Base-by-base conservation (phyloP, 2,113 vertebrate species). In the Phoxinus phoxinus region DNA sequence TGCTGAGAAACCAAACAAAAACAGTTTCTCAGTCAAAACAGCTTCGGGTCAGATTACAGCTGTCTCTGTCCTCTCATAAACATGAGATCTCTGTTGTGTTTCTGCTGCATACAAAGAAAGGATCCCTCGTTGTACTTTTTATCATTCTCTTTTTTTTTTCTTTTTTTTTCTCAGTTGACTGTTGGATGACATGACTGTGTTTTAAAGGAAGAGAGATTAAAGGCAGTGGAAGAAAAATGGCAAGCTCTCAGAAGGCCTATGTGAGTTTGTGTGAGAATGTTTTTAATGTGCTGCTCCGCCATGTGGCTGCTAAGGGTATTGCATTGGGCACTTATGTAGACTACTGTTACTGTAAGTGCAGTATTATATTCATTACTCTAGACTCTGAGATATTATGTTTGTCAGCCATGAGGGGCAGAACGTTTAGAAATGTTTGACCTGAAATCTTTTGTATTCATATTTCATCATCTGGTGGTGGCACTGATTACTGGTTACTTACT, bases 1-100 rank as follows among this genome's bases (percentile, higher is more conserved):
- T 4, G 6, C 51, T 53, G 48, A 25, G 78, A 85, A 85, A 71
- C 21, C 56, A 48, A 82, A 82, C 59, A 84, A 65, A 84, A 87
- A 56, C 76, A 59, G 19, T 19, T 23, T 65, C 37, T 56, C 56
- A 75, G 44, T 32, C 71, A 75, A 81, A 75, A 81, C 79, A 48
- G 35, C 23, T 75, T 25, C 3, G 21, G 48, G 10, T 61, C 46
- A 30, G 48, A 56, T 80, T 78, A 19, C 25, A 15, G 32, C 63
- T 88, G 69, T 44, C 21, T 46, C 21, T 11, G 41, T 30, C 27
- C 80, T 84, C 48, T 69, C 58, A 23, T 84, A 85, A 85, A 67
- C 25, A 32, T 23, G 3, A 79, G 32, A 61, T 10, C 17, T 59
- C 30, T 72, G 4, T 71, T 32, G 84, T 37, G 63, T 56, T 71